Evolutionary conservation across 35 echinoderm and acorn worm genomes (phyloP).

Genomic region (Holothuria glaberrima): DNA sequence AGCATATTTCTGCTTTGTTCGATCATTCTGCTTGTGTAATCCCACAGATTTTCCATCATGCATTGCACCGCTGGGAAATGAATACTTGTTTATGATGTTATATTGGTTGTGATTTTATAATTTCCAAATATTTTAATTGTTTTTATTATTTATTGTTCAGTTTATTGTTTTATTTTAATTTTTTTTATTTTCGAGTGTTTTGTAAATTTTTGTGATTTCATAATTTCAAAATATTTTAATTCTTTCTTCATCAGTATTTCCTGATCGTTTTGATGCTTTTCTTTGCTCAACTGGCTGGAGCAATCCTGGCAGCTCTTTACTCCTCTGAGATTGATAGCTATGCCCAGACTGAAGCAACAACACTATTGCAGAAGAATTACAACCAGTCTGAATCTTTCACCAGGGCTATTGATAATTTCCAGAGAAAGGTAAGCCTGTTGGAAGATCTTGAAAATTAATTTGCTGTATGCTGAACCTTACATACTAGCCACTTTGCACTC

Average conservation of each 20-base stretch:
- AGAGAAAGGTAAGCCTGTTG: background rate
- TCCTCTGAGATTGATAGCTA: constrained; percentile 42
- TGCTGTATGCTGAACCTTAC: background rate
- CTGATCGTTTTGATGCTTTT: constrained; percentile 45
- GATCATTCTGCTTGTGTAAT: no score
- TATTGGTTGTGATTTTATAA: no score
- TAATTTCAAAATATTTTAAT: background rate
- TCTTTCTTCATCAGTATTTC: constrained; percentile 26
- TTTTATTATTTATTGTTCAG: no score
- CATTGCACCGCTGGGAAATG: no score
- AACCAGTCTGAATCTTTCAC: background rate
- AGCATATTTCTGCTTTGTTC: no score
- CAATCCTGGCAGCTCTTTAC: constrained; percentile 29
- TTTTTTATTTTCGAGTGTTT: no score
- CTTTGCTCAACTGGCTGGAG: constrained; percentile 56
- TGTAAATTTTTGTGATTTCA: no score
- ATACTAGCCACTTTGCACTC: background rate
- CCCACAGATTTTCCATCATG: no score
- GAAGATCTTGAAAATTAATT: background rate
- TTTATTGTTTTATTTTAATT: no score
- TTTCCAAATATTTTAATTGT: no score
- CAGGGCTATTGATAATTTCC: constrained; percentile 9
- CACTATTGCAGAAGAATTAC: background rate
- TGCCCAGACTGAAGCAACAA: background rate
- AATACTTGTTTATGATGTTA: no score